Evolutionary conservation across 2,797 vertebrate genomes (phyloP), one percentile per base, ranked within the genome.

Genomic region (Bovichtus variegatus): DNA sequence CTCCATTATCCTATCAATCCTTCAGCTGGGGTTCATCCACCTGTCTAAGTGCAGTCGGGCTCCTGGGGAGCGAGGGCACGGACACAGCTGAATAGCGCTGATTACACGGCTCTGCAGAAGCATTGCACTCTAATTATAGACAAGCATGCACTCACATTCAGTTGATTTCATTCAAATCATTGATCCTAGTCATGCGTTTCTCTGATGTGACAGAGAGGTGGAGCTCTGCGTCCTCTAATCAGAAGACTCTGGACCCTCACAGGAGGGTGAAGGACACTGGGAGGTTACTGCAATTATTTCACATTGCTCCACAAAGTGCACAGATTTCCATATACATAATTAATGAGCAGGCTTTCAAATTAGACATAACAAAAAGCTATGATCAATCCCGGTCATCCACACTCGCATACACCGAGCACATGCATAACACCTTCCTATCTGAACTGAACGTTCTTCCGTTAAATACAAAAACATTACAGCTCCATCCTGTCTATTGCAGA

Each of bases 1-100:
- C 71, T 70, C 57, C 78, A 80, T 89, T 84, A 89, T 85, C 78
- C 81, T 79, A 87, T 87, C 81, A 76, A 74, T 82, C 76, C 70
- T 67, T 51, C 82, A 53, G 82, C 73, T 73, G 81, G 78, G 70
- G 76, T 78, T 71, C 75, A 71, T 70, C 80, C 78, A 80, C 80
- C 83, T 83, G 66, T 72, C 47, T 54, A 68, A 65, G 51, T 63
- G 63, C 51, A 36, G 50, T 23, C 16, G 66, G 70, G 34, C 66
- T 74, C 72, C 60, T 41, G 54, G 81, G 73, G 75, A 80, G 75
- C 29, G 16, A 18, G 43, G 31, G 55, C 34, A 51, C 1, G 10
- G 40, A n/a, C 29, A 34, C 11, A 55, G 38, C 51, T 47, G 31
- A 59, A 58, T n/a, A 55, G 70, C 76, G 44, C 47, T 21, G 21